phyloP scores from a whole-genome alignment of 1,140 invertebrate genomes.

The Hyles euphorbiae region DNA sequence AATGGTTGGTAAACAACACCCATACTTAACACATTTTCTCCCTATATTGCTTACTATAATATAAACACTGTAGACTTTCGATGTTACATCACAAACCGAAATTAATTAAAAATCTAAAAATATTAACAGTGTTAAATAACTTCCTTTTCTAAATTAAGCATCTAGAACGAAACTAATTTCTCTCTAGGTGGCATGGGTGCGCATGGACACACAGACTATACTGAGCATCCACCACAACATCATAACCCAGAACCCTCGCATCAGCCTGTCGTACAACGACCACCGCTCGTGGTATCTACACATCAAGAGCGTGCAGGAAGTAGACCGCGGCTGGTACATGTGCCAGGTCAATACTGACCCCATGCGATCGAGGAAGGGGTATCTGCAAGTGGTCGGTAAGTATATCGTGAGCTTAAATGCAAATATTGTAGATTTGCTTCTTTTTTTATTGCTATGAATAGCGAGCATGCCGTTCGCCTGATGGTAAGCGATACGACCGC shows the following conservation, averaged over 20 bases:
- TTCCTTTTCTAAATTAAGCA: no score
- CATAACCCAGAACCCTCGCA: slow-evolving; percentile 90
- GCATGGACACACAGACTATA: slow-evolving; percentile 93
- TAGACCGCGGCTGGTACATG: slow-evolving; percentile 90
- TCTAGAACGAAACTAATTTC: background rate
- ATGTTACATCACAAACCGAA: no score
- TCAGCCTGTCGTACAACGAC: slow-evolving; percentile 89
- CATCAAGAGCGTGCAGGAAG: slow-evolving; percentile 87
- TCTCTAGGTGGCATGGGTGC: slow-evolving; percentile 90
- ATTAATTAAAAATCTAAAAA: no score
- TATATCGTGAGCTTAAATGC: slow-evolving; percentile 15
- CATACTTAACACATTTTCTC: no score
- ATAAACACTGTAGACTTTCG: no score
- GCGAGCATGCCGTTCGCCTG: no score
- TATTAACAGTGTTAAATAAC: no score
- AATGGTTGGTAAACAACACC: no score
- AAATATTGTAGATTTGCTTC: no score
- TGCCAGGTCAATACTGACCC: slow-evolving; percentile 91
- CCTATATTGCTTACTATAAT: no score
- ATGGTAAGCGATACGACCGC: no score
- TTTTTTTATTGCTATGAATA: no score
- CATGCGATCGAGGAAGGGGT: slow-evolving; percentile 89
- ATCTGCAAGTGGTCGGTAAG: slow-evolving; percentile 92
- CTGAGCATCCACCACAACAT: slow-evolving; percentile 92
- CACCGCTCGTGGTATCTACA: slow-evolving; percentile 92